phyloP scores from a whole-genome alignment of 1,140 invertebrate genomes.

The Drosophila nigrodunni region DNA sequence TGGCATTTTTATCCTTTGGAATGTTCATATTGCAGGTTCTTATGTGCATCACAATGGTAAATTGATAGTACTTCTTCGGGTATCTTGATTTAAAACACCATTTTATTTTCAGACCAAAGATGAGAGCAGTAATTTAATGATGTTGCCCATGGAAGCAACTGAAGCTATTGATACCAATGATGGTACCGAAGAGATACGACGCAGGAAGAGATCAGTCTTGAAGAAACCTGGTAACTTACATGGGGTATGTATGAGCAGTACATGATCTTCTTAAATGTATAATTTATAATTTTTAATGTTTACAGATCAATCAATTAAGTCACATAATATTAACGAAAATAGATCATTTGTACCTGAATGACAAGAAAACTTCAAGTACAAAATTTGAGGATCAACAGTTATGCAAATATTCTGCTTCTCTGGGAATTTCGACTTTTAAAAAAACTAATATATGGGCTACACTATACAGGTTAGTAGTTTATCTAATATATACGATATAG shows the following conservation, averaged over 20 bases:
- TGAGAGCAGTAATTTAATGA: slow-evolving; percentile 76
- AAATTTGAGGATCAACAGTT: slow-evolving; percentile 2
- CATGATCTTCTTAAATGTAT: neutral
- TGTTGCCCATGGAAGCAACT: slow-evolving; percentile 71
- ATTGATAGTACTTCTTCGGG: neutral
- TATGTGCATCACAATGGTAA: slow-evolving; percentile 89
- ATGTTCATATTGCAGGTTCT: slow-evolving; percentile 91
- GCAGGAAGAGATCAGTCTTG: slow-evolving; percentile 52
- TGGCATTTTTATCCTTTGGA: slow-evolving; percentile 92
- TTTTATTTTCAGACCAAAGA: slow-evolving; percentile 71
- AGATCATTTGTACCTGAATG: slow-evolving; percentile 12
- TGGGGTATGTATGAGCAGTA: slow-evolving; percentile 7
- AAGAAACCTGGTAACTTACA: neutral
- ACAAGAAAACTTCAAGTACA: neutral
- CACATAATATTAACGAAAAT: slow-evolving; percentile 7
- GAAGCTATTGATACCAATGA: slow-evolving; percentile 55
- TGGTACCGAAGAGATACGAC: slow-evolving; percentile 69
- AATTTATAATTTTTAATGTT: neutral
- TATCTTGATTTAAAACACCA: too few relatives aligned
- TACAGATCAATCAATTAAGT: slow-evolving; percentile 23
- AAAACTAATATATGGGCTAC: slow-evolving; percentile 22
- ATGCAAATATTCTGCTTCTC: slow-evolving; percentile 14
- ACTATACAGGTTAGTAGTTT: slow-evolving; percentile 23
- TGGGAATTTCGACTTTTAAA: neutral
- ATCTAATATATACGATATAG: too few relatives aligned